Conservation (phyloP, 2,888 invertebrate species). For the Dasypolia templi region DNA sequence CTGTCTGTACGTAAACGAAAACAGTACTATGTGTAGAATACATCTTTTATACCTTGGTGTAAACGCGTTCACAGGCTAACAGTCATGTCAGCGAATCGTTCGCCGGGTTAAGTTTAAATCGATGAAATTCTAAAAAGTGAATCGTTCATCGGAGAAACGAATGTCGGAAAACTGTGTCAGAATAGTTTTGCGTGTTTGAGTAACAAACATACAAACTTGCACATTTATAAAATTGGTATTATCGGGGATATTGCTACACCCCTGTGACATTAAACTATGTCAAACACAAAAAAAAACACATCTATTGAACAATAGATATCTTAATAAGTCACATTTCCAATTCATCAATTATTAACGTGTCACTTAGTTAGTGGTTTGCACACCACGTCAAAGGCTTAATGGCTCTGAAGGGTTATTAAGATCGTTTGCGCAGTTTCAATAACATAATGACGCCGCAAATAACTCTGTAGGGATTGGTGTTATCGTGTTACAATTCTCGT, state of each 20-base stretch:
- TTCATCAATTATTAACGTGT: constrained; percentile 51
- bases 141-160: too few species aligned
- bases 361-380: constrained; percentile 39
- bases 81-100: too few species aligned
- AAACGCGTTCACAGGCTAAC: too few species aligned
- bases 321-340: constrained; percentile 21
- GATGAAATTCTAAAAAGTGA: too few species aligned
- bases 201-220: too few species aligned
- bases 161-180: too few species aligned
- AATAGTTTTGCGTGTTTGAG: too few species aligned
- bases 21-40: too few species aligned
- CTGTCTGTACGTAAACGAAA: too few species aligned
- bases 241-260: not conserved
- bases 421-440: constrained; percentile 40
- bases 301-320: constrained; percentile 18
- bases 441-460: constrained; percentile 52
- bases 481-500: constrained; percentile 37
- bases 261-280: not conserved
- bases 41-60: too few species aligned
- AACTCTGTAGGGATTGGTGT: constrained; percentile 38
- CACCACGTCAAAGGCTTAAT: constrained; percentile 50
- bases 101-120: too few species aligned
- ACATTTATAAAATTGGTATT: not conserved
- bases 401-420: constrained; percentile 43
- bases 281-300: constrained; percentile 9